Percentiles rank a stretch among this genome's conserved stretches.
Evolutionary conservation across 2,888 invertebrate genomes (phyloP).

Genomic region (Caenorhabditis sp.): DNA sequence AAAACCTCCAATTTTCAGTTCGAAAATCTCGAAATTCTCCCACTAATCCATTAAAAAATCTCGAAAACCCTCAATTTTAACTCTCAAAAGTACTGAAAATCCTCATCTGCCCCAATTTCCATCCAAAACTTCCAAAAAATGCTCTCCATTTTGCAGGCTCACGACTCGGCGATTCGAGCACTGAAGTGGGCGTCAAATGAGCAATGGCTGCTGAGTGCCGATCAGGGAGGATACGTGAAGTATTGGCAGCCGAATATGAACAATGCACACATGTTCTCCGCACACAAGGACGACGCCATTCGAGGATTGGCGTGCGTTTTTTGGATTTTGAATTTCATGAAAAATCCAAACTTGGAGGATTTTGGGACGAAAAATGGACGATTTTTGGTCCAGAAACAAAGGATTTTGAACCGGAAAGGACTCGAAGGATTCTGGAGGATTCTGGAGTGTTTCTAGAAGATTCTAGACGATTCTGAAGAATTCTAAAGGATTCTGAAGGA

Average conservation of each 20-base stretch:
- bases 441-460: no score
- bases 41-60: background rate
- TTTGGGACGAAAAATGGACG: background rate
- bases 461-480: no score
- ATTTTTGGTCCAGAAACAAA: background rate
- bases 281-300: conserved; percentile 97
- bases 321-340: background rate
- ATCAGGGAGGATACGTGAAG: conserved; percentile 90
- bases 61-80: no score
- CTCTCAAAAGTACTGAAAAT: background rate
- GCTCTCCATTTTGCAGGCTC: conserved; percentile 88
- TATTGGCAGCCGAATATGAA: conserved; percentile 99
- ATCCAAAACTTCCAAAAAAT: background rate
- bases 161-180: conserved; percentile 97
- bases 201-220: conserved; percentile 99
- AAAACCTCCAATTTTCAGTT: background rate
- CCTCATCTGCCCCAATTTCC: no score
- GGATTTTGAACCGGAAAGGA: no score
- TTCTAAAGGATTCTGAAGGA: no score
- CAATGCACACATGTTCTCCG: conserved; percentile 99
- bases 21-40: background rate
- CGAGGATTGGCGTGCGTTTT: conserved; percentile 93
- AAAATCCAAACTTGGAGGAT: background rate
- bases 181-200: conserved; percentile 99
- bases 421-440: no score